A percentile compares a stretch with the other conserved stretches of the same genome.
These are phyloP conservation scores for Xestoiulus laeticollis DNA, from an alignment of 2,888 invertebrate genomes.

Conservation along the genomic window DNA sequence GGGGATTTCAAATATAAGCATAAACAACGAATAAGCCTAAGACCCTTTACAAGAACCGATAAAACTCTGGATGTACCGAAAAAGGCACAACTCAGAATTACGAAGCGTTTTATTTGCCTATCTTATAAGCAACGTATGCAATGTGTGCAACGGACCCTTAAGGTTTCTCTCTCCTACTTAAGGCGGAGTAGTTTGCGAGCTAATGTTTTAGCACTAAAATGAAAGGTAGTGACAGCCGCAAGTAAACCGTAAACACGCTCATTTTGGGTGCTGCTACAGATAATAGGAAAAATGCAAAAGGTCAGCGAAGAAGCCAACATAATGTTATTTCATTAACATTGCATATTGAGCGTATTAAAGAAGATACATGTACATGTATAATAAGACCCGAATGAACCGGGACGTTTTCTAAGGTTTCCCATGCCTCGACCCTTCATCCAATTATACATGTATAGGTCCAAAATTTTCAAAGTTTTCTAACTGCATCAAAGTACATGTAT, in stretches of 20 bases:
- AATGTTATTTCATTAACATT: conserved; percentile 33
- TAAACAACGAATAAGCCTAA: conserved; percentile 37
- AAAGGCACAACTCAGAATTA: conserved; percentile 37
- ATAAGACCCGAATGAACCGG: neutral
- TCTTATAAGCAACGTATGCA: conserved; percentile 2
- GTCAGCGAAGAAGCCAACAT: neutral
- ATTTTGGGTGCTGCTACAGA: neutral
- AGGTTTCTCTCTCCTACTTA: conserved; percentile 23
- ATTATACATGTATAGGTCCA: no score
- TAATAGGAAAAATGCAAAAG: conserved; percentile 13
- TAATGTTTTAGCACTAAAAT: conserved; percentile 27
- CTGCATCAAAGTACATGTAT: no score
- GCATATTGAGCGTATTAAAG: neutral
- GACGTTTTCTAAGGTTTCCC: neutral
- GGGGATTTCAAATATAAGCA: conserved; percentile 22
- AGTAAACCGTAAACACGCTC: conserved; percentile 37
- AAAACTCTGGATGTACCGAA: neutral
- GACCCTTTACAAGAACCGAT: neutral
- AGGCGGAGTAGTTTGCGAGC: neutral
- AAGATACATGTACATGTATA: neutral
- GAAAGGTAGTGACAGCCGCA: conserved; percentile 21
- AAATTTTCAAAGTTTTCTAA: no score
- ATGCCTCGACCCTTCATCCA: no score
- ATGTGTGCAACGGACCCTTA: neutral
- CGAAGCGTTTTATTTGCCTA: conserved; percentile 33